A percentile compares a stretch with the other conserved stretches of the same genome.
Evolutionary conservation across 2,888 invertebrate genomes (phyloP).

Genomic region (Drosophila mayaguana): DNA sequence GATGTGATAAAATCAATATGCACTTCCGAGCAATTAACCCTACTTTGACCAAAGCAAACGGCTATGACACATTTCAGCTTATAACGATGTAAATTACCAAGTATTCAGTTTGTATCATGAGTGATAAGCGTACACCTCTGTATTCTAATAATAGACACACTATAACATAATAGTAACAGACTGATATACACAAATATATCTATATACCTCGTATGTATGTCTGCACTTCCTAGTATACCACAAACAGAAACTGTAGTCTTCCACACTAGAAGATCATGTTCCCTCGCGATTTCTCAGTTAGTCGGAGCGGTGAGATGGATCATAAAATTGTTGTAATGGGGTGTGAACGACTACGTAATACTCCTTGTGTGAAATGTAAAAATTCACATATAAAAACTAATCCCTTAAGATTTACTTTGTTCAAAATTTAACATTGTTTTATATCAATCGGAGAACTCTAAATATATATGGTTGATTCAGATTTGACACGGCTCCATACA

Average conservation of each 20-base stretch:
- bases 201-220: background rate
- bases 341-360: background rate
- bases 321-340: background rate
- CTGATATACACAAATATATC: background rate
- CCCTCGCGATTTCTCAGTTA: background rate
- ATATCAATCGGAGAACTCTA: no score
- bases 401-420: no score
- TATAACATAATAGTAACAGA: background rate
- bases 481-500: no score
- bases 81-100: background rate
- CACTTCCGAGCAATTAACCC: background rate
- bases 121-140: no score
- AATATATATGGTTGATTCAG: no score
- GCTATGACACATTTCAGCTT: no score
- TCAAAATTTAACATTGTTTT: no score
- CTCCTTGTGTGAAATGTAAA: background rate
- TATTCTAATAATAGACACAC: background rate
- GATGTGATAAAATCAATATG: conserved; percentile 10
- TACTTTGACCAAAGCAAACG: background rate
- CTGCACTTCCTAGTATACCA: background rate
- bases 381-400: no score
- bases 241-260: background rate
- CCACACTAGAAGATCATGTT: background rate
- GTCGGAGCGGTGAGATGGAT: background rate
- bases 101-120: background rate